Percentiles rank a stretch among this genome's conserved stretches.
phyloP scores from a whole-genome alignment of 2,797 vertebrate genomes.

The Lepus oiostolus region DNA sequence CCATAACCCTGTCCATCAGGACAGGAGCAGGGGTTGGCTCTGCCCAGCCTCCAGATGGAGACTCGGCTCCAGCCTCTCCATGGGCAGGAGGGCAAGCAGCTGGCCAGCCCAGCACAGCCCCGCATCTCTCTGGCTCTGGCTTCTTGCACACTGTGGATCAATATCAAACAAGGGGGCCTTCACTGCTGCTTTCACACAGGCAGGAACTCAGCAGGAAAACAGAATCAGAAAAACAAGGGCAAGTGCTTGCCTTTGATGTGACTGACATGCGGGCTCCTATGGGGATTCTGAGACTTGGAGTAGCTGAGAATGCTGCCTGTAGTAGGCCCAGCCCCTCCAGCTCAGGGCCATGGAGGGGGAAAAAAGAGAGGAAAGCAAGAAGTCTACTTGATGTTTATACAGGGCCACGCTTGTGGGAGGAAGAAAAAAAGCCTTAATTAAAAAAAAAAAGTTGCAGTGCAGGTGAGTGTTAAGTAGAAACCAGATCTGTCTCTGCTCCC shows the following conservation, averaged over 20 bases:
- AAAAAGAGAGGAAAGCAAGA: not conserved
- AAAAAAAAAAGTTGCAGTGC: not conserved
- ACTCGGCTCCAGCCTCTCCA: not conserved
- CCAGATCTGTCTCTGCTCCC: not conserved
- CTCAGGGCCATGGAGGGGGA: not conserved
- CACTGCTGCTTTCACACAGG: not conserved
- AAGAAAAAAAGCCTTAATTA: not conserved
- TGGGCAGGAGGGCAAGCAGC: not conserved
- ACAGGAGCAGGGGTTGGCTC: not conserved
- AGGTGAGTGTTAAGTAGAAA: not conserved
- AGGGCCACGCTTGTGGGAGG: not conserved
- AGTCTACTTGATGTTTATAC: not conserved
- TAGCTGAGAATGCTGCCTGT: not conserved
- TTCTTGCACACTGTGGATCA: not conserved
- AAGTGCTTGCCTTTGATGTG: slow-evolving; percentile 8
- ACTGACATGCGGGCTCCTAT: not conserved
- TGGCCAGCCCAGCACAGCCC: not conserved
- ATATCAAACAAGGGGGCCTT: not conserved
- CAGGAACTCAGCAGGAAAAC: slow-evolving; percentile 32
- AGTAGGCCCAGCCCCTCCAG: not conserved
- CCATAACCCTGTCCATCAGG: no score
- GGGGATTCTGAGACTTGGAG: not conserved
- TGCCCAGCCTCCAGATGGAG: not conserved
- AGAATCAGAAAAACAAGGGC: slow-evolving; percentile 58
- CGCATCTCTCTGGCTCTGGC: not conserved